phyloP scores from a whole-genome alignment of 1,140 invertebrate genomes.

The Drosophila sproati region DNA sequence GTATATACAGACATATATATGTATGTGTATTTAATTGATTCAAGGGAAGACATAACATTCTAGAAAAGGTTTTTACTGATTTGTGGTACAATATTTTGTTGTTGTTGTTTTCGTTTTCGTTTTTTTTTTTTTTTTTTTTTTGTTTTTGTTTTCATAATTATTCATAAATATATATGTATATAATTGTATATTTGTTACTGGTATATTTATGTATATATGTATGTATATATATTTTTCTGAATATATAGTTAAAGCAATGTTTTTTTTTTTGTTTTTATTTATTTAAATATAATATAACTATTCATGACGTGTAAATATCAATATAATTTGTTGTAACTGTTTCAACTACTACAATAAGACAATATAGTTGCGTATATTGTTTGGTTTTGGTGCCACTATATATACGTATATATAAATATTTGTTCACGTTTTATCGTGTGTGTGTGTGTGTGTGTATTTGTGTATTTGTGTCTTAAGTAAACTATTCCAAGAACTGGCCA shows the following conservation, averaged over 20 bases:
- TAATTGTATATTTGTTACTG: conserved; percentile 70
- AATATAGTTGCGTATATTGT: conserved; percentile 54
- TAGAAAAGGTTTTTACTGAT: conserved; percentile 80
- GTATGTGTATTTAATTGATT: conserved; percentile 67
- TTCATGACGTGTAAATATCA: conserved; percentile 76
- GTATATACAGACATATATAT: conserved; percentile 15
- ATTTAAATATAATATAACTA: conserved; percentile 67
- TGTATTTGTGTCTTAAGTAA: conserved; percentile 25
- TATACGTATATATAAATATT: conserved; percentile 66
- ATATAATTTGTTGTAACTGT: conserved; percentile 62
- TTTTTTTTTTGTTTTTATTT: conserved; percentile 34
- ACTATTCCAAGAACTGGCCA: conserved; percentile 24
- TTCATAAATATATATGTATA: conserved; percentile 51
- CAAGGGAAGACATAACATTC: conserved; percentile 82
- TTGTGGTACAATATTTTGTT: conserved; percentile 46
- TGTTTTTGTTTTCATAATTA: conserved; percentile 36
- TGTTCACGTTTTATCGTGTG: conserved; percentile 20
- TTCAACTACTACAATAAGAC: conserved; percentile 72
- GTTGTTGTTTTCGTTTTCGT: conserved; percentile 15
- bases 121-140: conserved; percentile 22
- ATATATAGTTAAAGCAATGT: conserved; percentile 46
- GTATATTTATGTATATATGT: conserved; percentile 46
- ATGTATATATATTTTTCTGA: conserved; percentile 24
- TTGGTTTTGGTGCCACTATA: conserved; percentile 66
- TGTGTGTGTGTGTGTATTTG: conserved; percentile 19